Conservation (phyloP, 2,888 invertebrate species). For the Heliconius ismenius region DNA sequence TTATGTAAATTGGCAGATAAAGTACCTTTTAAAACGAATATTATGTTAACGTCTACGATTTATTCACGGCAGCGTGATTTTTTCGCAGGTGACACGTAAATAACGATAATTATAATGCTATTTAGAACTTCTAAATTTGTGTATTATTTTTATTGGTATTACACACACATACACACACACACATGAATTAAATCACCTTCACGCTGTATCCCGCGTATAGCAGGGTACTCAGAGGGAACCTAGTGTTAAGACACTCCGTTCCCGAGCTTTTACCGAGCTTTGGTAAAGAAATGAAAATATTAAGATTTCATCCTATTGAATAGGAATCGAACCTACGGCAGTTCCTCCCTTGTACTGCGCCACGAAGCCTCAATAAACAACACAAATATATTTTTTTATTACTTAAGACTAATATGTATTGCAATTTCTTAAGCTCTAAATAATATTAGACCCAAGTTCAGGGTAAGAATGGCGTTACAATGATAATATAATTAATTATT, state of each 20-base stretch:
- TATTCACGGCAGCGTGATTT: conserved; percentile 58
- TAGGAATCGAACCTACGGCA: too few relatives aligned
- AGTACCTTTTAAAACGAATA: conserved; percentile 65
- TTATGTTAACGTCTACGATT: conserved; percentile 62
- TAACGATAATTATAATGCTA: conserved; percentile 38
- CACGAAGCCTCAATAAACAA: too few relatives aligned
- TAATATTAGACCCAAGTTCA: neutral
- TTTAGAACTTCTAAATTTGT: conserved; percentile 28
- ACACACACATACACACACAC: neutral
- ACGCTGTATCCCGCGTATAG: too few relatives aligned
- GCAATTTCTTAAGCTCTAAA: neutral
- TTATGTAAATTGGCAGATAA: conserved; percentile 77
- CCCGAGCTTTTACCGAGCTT: too few relatives aligned
- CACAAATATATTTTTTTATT: neutral
- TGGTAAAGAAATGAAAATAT: too few relatives aligned
- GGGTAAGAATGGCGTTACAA: neutral
- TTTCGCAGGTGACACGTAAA: conserved; percentile 47
- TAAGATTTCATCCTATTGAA: too few relatives aligned
- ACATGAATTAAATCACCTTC: neutral
- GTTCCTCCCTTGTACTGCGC: too few relatives aligned
- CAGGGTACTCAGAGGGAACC: too few relatives aligned
- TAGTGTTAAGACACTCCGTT: too few relatives aligned
- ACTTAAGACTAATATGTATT: neutral
- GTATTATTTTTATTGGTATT: conserved; percentile 9
- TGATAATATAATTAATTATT: neutral